Evolutionary conservation across 2,797 vertebrate species (phyloP).

Genomic region (Typhlichthys subterraneus): DNA sequence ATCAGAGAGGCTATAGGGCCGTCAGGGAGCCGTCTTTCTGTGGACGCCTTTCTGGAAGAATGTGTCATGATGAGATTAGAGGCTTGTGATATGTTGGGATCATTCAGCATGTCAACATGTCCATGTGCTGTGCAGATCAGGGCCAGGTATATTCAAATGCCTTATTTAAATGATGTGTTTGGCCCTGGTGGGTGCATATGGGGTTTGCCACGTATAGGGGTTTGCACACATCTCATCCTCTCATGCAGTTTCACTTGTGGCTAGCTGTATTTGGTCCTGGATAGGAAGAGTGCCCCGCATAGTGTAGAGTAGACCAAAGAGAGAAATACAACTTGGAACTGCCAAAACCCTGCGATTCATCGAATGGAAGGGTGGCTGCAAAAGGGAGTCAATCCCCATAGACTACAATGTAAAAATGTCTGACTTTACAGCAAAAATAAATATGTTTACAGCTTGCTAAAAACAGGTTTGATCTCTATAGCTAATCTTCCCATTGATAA

Average conservation of each 20-base stretch:
- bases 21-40: constrained; percentile 22
- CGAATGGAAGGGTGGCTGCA: too few relatives aligned
- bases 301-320: too few relatives aligned
- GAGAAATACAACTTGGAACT: too few relatives aligned
- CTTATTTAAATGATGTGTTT: not conserved
- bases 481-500: too few relatives aligned
- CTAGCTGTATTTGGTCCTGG: constrained; percentile 44
- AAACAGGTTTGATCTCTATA: too few relatives aligned
- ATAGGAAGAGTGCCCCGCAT: not conserved
- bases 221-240: constrained; percentile 14
- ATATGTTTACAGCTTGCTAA: too few relatives aligned
- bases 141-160: not conserved
- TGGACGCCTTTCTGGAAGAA: constrained; percentile 19
- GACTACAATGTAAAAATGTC: too few relatives aligned
- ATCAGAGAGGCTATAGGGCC: constrained; percentile 30
- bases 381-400: too few relatives aligned
- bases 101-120: constrained; percentile 18
- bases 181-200: not conserved
- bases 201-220: too few relatives aligned
- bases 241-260: constrained; percentile 39
- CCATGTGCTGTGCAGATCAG: not conserved
- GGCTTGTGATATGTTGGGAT: constrained; percentile 15
- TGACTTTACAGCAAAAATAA: too few relatives aligned
- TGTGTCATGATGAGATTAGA: constrained; percentile 4
- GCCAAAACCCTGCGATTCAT: too few relatives aligned